phyloP scores from a whole-genome alignment of 2,888 invertebrate species.

The Eupithecia dodoneata region DNA sequence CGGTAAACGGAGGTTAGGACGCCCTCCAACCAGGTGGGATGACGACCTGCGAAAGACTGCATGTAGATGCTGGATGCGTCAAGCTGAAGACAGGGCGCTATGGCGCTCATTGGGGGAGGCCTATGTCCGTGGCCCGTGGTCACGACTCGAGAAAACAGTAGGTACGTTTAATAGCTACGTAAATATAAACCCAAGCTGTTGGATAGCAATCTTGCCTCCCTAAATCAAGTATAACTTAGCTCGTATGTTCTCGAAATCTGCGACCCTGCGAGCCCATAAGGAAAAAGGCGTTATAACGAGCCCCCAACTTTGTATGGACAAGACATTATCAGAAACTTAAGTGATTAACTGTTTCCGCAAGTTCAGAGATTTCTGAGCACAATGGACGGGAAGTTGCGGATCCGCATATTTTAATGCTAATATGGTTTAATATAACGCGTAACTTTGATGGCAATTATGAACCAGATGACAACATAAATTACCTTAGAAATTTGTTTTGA shows the following conservation, averaged over 20 bases:
- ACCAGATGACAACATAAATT: constrained; percentile 19
- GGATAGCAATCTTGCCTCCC: background rate
- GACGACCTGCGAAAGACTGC: no score
- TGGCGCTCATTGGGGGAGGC: no score
- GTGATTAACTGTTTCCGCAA: constrained; percentile 72
- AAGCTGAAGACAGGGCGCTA: no score
- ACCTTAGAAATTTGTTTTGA: no score
- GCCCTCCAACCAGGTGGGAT: no score
- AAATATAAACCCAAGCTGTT: background rate
- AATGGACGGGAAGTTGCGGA: constrained; percentile 65
- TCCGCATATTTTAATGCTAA: constrained; percentile 69
- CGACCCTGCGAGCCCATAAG: constrained; percentile 17
- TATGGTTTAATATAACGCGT: constrained; percentile 56
- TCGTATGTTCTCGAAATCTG: constrained; percentile 22
- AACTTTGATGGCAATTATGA: constrained; percentile 45
- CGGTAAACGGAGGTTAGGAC: no score
- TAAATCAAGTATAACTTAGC: constrained; percentile 6
- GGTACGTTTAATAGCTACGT: constrained; percentile 4
- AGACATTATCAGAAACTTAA: constrained; percentile 72
- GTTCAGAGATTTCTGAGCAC: constrained; percentile 51
- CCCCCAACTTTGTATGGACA: constrained; percentile 44
- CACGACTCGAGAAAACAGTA: no score
- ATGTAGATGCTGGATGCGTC: no score
- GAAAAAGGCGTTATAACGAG: constrained; percentile 43
- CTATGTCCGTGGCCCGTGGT: no score